A percentile compares a stretch with the other conserved stretches of the same genome.
phyloP scores from a whole-genome alignment of 2,113 vertebrate species.

The Trochalopteron elliotii region DNA sequence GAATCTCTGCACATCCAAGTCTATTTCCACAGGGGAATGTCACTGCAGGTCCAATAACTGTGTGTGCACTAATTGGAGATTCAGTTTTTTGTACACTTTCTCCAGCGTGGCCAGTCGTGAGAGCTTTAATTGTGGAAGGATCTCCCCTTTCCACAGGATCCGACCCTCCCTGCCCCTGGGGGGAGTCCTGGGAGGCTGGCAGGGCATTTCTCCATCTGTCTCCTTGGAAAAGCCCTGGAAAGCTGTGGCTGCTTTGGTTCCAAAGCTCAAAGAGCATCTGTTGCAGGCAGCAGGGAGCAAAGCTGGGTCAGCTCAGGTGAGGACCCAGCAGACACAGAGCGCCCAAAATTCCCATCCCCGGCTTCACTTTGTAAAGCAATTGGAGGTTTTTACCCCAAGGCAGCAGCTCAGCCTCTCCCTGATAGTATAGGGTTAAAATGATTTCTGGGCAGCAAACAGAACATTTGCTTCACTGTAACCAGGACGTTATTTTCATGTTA shows the following conservation, averaged over 20 bases:
- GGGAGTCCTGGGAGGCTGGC: neutral
- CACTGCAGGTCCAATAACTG: too few relatives aligned
- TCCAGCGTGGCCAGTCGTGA: fast-evolving
- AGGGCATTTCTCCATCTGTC: neutral
- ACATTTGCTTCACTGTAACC: too few relatives aligned
- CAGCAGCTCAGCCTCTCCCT: neutral
- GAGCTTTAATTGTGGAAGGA: neutral
- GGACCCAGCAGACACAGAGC: neutral
- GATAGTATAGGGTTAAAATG: too few relatives aligned
- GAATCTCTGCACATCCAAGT: neutral
- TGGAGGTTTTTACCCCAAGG: neutral
- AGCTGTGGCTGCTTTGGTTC: neutral
- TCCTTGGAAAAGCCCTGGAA: neutral
- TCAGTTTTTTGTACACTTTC: too few relatives aligned
- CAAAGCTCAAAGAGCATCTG: neutral
- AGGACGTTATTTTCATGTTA: too few relatives aligned
- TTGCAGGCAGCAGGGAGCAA: neutral
- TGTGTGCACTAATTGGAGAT: neutral
- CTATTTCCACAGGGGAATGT: neutral
- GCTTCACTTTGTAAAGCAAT: too few relatives aligned
- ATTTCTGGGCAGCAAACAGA: too few relatives aligned
- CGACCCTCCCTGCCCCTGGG: fast-evolving
- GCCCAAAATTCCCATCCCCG: neutral
- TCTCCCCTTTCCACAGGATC: neutral
- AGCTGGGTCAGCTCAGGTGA: neutral